phyloP scores from a whole-genome alignment of 2,113 vertebrate species.

The Furnarius figulus region DNA sequence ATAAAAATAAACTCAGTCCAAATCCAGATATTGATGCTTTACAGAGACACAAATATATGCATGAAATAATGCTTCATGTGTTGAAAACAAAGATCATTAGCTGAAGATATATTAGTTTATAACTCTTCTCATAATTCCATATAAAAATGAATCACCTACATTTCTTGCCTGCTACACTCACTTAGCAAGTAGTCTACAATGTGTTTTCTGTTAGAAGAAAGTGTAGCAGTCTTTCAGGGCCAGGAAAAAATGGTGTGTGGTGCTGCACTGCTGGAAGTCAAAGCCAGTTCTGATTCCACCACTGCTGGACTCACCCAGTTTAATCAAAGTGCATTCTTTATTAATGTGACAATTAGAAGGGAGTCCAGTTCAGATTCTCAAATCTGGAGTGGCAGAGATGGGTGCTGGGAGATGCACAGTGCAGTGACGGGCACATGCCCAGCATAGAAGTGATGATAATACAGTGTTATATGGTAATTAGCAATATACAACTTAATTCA shows the following conservation, averaged over 20 bases:
- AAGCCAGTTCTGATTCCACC: background rate
- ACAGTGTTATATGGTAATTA: too few relatives aligned
- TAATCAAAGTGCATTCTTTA: background rate
- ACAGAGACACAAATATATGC: background rate
- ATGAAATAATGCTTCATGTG: background rate
- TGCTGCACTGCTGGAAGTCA: background rate
- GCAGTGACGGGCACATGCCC: background rate
- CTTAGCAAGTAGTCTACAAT: background rate
- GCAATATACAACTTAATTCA: background rate
- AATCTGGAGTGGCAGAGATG: background rate
- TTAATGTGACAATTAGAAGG: background rate
- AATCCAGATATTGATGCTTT: background rate
- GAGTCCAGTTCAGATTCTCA: background rate
- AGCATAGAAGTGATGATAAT: background rate
- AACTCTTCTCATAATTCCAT: background rate
- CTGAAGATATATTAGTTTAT: background rate
- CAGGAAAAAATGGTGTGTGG: background rate
- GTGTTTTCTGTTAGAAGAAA: background rate
- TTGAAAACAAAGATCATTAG: constrained; percentile 4
- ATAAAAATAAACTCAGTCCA: background rate
- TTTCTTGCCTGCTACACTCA: background rate
- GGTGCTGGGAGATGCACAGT: accelerated
- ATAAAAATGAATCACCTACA: background rate
- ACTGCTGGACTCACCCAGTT: background rate
- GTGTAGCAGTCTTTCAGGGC: background rate